Evolutionary conservation across 2,797 vertebrate species (phyloP).

Genomic region (Ambastaia sidthimunki): DNA sequence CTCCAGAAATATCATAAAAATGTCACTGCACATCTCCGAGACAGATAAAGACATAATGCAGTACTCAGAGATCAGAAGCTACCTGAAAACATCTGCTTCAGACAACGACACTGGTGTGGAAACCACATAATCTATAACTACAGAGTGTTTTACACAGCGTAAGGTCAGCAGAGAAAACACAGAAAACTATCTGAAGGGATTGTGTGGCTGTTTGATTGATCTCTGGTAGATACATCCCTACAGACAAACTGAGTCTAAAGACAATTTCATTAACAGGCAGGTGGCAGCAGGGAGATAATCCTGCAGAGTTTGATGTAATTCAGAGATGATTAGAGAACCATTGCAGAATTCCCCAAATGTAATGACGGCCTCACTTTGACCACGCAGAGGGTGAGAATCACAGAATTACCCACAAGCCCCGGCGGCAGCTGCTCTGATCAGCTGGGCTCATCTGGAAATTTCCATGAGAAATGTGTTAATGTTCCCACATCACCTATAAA

Average conservation of each 20-base stretch:
- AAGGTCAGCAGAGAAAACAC: constrained; percentile 7
- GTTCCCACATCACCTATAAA: constrained; percentile 11
- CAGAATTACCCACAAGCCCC: constrained; percentile 27
- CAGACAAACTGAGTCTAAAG: constrained; percentile 55
- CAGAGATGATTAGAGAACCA: constrained; percentile 57
- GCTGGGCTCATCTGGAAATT: constrained; percentile 29
- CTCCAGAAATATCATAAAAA: background rate
- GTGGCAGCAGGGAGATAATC: constrained; percentile 56
- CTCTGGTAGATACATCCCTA: constrained; percentile 41
- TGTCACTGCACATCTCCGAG: background rate
- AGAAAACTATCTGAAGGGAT: constrained; percentile 5
- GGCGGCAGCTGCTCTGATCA: constrained; percentile 22
- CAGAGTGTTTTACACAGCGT: background rate
- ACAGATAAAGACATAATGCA: background rate
- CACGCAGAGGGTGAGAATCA: constrained; percentile 31
- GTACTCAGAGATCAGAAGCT: constrained; percentile 7
- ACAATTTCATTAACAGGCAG: constrained; percentile 61
- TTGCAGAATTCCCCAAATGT: constrained; percentile 51
- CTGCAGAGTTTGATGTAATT: constrained; percentile 58
- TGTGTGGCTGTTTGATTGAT: constrained; percentile 41
- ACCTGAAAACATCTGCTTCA: constrained; percentile 29
- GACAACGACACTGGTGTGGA: background rate
- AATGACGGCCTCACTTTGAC: constrained; percentile 47
- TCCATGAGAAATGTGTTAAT: constrained; percentile 16
- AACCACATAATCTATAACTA: constrained; percentile 8